Conservation (phyloP, 2,113 vertebrate species). For the Passer montanus region DNA sequence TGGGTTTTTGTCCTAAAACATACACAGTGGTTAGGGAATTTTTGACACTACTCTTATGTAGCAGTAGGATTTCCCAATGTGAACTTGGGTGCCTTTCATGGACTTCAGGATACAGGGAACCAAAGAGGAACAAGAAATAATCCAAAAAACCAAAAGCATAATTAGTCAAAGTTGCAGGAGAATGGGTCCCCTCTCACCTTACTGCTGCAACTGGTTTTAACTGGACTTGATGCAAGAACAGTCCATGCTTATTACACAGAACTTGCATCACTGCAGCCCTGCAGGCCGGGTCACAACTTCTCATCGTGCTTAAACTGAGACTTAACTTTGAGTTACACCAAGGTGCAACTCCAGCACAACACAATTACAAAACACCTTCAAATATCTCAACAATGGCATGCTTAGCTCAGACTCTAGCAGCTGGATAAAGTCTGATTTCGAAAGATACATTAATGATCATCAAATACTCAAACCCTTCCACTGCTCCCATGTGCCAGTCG, state of each 20-base stretch:
- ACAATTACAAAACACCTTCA: neutral
- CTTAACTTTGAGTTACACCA: neutral
- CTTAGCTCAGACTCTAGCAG: neutral
- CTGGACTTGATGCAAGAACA: neutral
- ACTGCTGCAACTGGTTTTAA: neutral
- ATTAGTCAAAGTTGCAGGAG: neutral
- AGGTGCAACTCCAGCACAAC: neutral
- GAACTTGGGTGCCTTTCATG: neutral
- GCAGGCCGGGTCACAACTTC: neutral
- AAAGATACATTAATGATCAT: neutral
- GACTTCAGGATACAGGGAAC: neutral
- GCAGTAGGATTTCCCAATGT: neutral
- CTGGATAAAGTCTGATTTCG: neutral
- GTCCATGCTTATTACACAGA: accelerated
- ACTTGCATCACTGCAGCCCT: neutral
- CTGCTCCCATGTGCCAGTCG: neutral
- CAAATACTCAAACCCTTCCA: neutral
- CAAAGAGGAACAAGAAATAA: neutral
- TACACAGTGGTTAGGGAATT: neutral
- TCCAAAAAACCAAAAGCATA: accelerated
- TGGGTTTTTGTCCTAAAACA: neutral
- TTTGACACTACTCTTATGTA: neutral
- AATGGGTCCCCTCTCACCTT: neutral
- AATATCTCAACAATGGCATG: neutral
- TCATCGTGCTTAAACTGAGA: neutral